Base-by-base conservation (phyloP, 2,888 invertebrate species). In the Parnassius orleans region DNA sequence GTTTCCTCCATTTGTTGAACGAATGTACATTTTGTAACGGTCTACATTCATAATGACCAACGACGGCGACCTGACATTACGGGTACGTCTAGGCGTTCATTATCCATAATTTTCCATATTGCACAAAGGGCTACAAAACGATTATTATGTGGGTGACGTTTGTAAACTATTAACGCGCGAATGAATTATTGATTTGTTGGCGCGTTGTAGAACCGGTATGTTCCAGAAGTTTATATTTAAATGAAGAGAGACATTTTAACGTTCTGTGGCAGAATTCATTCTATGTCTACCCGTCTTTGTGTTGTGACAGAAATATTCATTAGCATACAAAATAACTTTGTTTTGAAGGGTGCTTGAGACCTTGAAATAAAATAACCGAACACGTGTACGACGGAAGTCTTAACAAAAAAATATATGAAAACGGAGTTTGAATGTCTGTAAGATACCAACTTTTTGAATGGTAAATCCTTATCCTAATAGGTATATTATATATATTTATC, bases 31-130 rank as follows among this genome's bases (percentile, higher is more conserved):
- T 73, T 71, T 69, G 70, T 66, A 65, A 63, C 69, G 67, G 65
- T 72, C 74, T 67, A 78, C 73, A 78, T 77, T 77, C 68, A 73
- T 70, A 74, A 73, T 70, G 72, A 71, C 69, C 73, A 72, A 75
- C 72, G 72, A 74, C 66, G 64, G 68, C 67, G 65, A 65, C 56
- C 65, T 66, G 72, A 69, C 72, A 74, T 73, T 71, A 70, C 68
- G 33, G 33, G 33, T 68, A 73, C 71, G 61, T 65, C 65, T 66
- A 66, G 66, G 67, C 68, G 65, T 70, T 69, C 69, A 70, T 68
- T 69, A 70, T 67, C 65, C 69, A 66, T 66, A 72, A 79, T 76
- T 78, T n/a, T 73, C 68, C 69, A 72, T 69, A 65, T 66, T 63
- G 60, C 68, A 77, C 75, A 78, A 80, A 80, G 73, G 73, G 65